Base-by-base conservation (phyloP, 2,888 invertebrate genomes). In the Cantharis lateralis region DNA sequence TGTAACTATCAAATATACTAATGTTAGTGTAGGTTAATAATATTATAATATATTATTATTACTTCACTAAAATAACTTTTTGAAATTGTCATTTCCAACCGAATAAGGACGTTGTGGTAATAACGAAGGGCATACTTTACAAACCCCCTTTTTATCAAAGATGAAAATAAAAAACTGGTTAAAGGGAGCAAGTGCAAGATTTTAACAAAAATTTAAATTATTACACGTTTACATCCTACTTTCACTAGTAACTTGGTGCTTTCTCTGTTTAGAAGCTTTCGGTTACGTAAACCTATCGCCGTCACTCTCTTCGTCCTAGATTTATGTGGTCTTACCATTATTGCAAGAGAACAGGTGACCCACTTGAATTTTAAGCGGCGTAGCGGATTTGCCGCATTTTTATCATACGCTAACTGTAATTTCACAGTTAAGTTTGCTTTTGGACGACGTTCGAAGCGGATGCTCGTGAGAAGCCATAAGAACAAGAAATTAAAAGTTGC, bases 261-360 rank as follows among this genome's bases (percentile, higher is more conserved):
- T 80, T 83, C 82, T 82, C 77, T 75, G 78, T 81, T 75, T 26
- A 26, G 68, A 80, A 80, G 76, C 76, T 80, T 78, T 75, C 75
- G 72, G 66, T 76, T 75, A 71, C 75, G 62, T 77, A 79, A 76
- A 73, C 68, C 71, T 66, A 48, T 79, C 77, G 72, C 78, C 63
- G 77, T 81, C 81, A 81, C 79, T 79, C 78, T 82, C 82, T 82
- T 82, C 79, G 82, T 79, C 80, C 83, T 78, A 83, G 72, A 82
- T 82, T 70, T 20, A 70, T 77, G 77, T 77, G 74, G 77, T 74
- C 72, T 73, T 71, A 69, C 63, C 77, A 64, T 32, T 32, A 32
- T 32, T 32, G 32, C 32, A 32, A 32, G 32, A 64, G 18, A 64
- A 64, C 64, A 77, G 79, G 74, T 83, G 82, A 82, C 83, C 83